Conservation (phyloP, 2,888 invertebrate species). For the Troides oblongomaculatus region DNA sequence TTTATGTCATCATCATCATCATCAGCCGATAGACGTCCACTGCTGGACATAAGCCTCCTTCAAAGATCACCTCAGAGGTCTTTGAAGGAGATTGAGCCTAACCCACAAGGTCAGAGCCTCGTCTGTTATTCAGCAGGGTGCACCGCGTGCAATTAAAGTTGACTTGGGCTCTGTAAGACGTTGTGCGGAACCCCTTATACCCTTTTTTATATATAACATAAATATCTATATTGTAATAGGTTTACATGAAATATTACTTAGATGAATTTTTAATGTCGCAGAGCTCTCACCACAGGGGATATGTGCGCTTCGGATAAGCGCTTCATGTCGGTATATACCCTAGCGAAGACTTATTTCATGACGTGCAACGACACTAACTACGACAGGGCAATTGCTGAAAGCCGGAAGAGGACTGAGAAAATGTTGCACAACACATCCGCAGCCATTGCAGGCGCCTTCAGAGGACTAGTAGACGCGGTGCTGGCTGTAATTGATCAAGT, state of each 20-base stretch:
- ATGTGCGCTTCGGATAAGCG: slow-evolving; percentile 17
- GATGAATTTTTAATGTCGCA: background rate
- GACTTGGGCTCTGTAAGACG: no score
- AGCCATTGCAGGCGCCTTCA: slow-evolving; percentile 16
- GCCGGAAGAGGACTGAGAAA: slow-evolving; percentile 4
- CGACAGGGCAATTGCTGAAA: background rate
- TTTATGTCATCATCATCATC: background rate
- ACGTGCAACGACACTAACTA: slow-evolving; percentile 10
- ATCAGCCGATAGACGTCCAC: no score
- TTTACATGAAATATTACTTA: no score
- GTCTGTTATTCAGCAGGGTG: no score
- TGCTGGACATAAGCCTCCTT: no score
- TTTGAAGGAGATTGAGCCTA: no score
- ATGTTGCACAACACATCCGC: slow-evolving; percentile 9
- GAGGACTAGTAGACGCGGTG: slow-evolving; percentile 9
- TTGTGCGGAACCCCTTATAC: no score
- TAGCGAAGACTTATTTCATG: slow-evolving; percentile 13
- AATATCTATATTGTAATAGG: no score
- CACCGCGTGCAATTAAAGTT: no score
- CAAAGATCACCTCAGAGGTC: no score
- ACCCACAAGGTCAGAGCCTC: no score
- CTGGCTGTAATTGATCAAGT: slow-evolving; percentile 24
- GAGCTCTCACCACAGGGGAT: slow-evolving; percentile 22
- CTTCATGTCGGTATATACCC: slow-evolving; percentile 13
- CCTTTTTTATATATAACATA: no score